Conservation (phyloP, 2,113 vertebrate genomes). For the Melanocharis versteri region DNA sequence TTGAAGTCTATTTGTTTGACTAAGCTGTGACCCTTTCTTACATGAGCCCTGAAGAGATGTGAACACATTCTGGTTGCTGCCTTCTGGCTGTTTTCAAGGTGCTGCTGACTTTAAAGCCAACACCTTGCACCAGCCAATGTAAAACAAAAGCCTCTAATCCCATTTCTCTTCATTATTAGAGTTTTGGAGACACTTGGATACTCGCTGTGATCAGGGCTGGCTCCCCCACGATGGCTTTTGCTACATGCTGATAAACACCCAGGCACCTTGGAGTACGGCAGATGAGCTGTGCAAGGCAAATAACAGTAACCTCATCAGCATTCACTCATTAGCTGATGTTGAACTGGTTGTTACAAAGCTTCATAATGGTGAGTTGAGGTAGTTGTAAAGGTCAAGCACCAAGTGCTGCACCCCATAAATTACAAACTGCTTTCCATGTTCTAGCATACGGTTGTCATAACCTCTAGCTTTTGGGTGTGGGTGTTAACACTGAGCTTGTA, state of each 20-base stretch:
- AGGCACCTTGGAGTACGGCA: slow-evolving; percentile 64
- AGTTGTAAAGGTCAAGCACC: background rate
- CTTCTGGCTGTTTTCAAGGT: background rate
- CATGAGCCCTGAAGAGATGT: background rate
- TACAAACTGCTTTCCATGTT: background rate
- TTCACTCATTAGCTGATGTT: slow-evolving; percentile 86
- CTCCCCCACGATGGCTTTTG: slow-evolving; percentile 84
- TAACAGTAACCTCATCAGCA: slow-evolving; percentile 77
- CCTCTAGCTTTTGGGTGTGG: background rate
- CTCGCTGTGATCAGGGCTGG: slow-evolving; percentile 80
- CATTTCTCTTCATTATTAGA: slow-evolving; percentile 62
- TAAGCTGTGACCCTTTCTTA: background rate
- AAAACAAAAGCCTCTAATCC: background rate
- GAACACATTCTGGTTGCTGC: background rate
- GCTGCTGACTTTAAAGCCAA: background rate
- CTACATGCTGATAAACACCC: slow-evolving; percentile 72
- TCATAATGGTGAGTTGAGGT: slow-evolving; percentile 70
- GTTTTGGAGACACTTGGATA: slow-evolving; percentile 75
- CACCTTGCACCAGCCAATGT: background rate
- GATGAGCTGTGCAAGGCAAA: slow-evolving; percentile 64
- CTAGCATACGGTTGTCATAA: background rate
- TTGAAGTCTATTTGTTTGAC: background rate
- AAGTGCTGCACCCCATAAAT: background rate
- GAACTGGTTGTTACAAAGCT: slow-evolving; percentile 84
- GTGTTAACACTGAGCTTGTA: background rate